phyloP scores from a whole-genome alignment of 2,888 invertebrate species.

The Sycophila texana region DNA sequence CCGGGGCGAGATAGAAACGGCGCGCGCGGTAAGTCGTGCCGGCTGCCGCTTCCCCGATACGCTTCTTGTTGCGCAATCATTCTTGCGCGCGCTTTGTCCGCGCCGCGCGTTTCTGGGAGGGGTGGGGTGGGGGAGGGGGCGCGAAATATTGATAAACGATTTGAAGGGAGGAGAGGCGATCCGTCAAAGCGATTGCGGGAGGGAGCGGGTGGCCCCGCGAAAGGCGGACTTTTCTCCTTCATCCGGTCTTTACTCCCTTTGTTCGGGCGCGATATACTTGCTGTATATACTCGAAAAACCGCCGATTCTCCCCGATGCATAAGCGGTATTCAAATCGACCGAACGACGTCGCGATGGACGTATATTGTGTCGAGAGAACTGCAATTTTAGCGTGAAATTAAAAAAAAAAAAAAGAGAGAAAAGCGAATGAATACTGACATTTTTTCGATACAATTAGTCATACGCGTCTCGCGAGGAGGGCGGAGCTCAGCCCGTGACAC shows the following conservation, averaged over 20 bases:
- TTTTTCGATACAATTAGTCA: too few species aligned
- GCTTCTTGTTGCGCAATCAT: slow-evolving; percentile 17
- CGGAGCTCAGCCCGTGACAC: too few species aligned
- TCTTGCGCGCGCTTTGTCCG: slow-evolving; percentile 34
- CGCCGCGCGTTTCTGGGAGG: not conserved
- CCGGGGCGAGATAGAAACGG: not conserved
- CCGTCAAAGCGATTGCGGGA: slow-evolving; percentile 18
- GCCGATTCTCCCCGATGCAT: too few species aligned
- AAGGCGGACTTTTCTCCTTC: slow-evolving; percentile 41
- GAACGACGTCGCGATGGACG: not conserved
- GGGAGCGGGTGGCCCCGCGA: slow-evolving; percentile 16
- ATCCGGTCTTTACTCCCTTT: slow-evolving; percentile 50
- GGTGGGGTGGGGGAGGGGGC: not conserved
- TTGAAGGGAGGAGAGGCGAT: slow-evolving; percentile 31
- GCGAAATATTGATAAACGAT: slow-evolving; percentile 55
- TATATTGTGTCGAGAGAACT: too few species aligned
- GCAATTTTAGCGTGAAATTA: too few species aligned
- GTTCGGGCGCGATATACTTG: slow-evolving; percentile 39
- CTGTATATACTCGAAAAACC: slow-evolving; percentile 7
- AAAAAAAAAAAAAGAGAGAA: too few species aligned
- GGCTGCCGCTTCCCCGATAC: slow-evolving; percentile 15
- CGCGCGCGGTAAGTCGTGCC: not conserved
- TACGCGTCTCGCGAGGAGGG: too few species aligned
- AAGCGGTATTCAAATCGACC: not conserved
- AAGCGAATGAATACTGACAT: too few species aligned